Conservation (phyloP, 2,888 invertebrate species). For the Ariolimax columbianus region DNA sequence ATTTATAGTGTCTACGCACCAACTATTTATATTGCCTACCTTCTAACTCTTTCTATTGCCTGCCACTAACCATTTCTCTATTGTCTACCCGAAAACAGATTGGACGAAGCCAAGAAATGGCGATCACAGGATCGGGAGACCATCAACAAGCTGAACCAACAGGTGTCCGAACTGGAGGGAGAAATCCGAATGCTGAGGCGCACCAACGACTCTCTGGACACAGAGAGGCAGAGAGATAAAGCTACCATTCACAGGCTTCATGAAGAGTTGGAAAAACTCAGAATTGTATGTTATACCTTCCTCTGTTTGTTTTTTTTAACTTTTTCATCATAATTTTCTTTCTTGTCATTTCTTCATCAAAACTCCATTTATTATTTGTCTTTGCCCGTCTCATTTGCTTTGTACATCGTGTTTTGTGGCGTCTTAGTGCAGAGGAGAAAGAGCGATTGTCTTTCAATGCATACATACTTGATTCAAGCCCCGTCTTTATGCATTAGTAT, state of each 20-base stretch:
- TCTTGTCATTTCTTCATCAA: neutral
- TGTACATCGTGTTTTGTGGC: too few species aligned
- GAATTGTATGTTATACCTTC: conserved; percentile 64
- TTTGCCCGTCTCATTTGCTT: too few species aligned
- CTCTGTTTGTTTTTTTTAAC: neutral
- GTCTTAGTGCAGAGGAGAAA: too few species aligned
- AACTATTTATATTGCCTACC: too few species aligned
- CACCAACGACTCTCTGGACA: conserved; percentile 76
- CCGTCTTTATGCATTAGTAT: too few species aligned
- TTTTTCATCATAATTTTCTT: neutral
- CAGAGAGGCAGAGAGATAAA: conserved; percentile 75
- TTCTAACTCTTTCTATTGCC: too few species aligned
- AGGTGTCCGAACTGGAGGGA: conserved; percentile 79
- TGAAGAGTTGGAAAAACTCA: conserved; percentile 71
- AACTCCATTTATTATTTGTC: neutral
- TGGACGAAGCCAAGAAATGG: conserved; percentile 78
- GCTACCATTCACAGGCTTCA: conserved; percentile 70
- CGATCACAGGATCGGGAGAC: conserved; percentile 72
- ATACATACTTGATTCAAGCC: too few species aligned
- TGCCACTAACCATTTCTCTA: neutral
- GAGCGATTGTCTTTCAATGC: too few species aligned
- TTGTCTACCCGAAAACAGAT: conserved; percentile 56
- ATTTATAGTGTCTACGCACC: too few species aligned
- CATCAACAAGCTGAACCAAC: conserved; percentile 79
- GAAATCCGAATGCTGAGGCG: conserved; percentile 79